phyloP scores from a whole-genome alignment of 2,888 invertebrate genomes.

The Ferrisia virgata region DNA sequence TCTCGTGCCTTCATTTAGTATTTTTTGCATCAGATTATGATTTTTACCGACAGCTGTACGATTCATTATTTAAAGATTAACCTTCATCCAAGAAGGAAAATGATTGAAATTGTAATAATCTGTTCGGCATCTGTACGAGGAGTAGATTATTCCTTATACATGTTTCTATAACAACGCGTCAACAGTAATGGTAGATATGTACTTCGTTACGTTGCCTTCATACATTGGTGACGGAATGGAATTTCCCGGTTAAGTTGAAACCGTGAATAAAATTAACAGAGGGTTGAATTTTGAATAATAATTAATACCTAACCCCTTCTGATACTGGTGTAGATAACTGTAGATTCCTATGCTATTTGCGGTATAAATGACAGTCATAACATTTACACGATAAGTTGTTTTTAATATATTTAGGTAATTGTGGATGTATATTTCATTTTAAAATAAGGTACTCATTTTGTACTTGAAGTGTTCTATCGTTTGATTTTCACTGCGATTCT shows the following conservation, averaged over 20 bases:
- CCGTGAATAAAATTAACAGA: neutral
- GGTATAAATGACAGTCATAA: too few relatives aligned
- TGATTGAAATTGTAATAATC: neutral
- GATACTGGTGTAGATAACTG: neutral
- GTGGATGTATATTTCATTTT: too few relatives aligned
- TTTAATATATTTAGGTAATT: too few relatives aligned
- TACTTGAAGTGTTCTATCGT: too few relatives aligned
- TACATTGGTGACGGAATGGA: neutral
- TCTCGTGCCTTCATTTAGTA: neutral
- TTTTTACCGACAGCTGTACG: neutral
- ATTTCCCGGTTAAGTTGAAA: neutral
- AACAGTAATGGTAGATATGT: neutral
- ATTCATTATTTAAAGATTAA: conserved; percentile 16
- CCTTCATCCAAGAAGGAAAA: neutral
- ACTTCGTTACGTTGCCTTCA: neutral
- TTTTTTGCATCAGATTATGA: neutral
- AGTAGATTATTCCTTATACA: neutral
- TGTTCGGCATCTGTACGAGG: neutral
- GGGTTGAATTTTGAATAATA: neutral
- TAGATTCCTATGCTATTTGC: too few relatives aligned
- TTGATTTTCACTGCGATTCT: neutral
- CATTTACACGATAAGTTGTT: too few relatives aligned
- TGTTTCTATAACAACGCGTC: conserved; percentile 20
- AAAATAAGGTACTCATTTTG: too few relatives aligned
- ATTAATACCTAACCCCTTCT: neutral